Base-by-base conservation (phyloP, 2,113 vertebrate species). In the Neolamprologus falcicula region DNA sequence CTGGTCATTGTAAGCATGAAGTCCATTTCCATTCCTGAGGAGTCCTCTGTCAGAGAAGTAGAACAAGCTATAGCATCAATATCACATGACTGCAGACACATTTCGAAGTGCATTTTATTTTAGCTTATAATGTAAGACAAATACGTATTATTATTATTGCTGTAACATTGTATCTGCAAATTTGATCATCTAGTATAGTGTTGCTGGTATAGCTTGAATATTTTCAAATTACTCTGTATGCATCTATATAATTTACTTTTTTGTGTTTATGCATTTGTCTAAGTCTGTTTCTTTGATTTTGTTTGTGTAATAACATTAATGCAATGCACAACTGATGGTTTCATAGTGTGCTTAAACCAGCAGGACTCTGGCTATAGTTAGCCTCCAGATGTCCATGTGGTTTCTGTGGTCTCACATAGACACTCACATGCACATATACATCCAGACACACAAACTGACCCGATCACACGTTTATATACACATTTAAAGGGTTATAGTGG, bases 21-120 rank as follows among this genome's bases (percentile, higher is more conserved):
- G 88, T 97, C 97, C 7, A 94, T 94, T 90, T 97, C 97, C 98
- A 96, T 95, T 86, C 95, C 98, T 66, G 98, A 98, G 92, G 97
- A 97, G 0, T 95, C 96, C 92, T 98, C 98, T 98, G 90, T 88
- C 66, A 92, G 94, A 90, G 83, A 87, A 95, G 89, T 89, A 95
- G 92, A 90, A 89, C 88, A 96, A 87, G 91, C 93, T 92, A 85
- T 17, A 83, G 86, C 88, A 92, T 92, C 87, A 94, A 73, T 71
- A 33, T 93, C 83, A 88, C 85, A 92, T 68, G 14, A 61, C 24
- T 59, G 47, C 12, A 55, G 17, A 81, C 47, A 90, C 50, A 89
- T 82, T 76, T 85, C 50, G 33, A 10, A 88, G 16, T 7, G 9
- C 68, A 80, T 53, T 66, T 26, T 9, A 52, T 63, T 52, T 83